Percentiles rank a stretch among this genome's conserved stretches.
phyloP scores from a whole-genome alignment of 2,888 invertebrate genomes.

The Macrostomum cliftonense region DNA sequence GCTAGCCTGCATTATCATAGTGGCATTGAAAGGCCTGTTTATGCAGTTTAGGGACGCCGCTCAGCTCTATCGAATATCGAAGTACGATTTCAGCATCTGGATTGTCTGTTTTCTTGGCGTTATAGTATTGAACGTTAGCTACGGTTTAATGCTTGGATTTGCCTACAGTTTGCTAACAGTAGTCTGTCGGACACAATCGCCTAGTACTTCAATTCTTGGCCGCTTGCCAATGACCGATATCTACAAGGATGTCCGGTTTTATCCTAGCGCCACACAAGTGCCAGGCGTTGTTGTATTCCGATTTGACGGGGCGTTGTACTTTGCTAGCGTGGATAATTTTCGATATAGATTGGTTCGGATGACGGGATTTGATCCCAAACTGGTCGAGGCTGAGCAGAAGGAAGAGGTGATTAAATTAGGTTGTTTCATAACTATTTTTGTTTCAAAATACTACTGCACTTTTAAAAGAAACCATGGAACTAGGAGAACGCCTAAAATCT shows the following conservation, averaged over 20 bases:
- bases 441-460: too few relatives aligned
- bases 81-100: slow-evolving; percentile 45
- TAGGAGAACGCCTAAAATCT: too few relatives aligned
- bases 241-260: slow-evolving; percentile 28
- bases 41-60: slow-evolving; percentile 28
- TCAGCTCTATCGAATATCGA: slow-evolving; percentile 25
- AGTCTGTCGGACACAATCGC: slow-evolving; percentile 46
- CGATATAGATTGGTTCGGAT: slow-evolving; percentile 14
- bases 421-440: too few relatives aligned
- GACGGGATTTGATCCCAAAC: slow-evolving; percentile 2
- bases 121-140: slow-evolving; percentile 56
- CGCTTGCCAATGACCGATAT: slow-evolving; percentile 37
- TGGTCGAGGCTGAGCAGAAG: too few relatives aligned
- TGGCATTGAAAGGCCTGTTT: slow-evolving; percentile 33
- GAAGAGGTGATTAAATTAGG: too few relatives aligned
- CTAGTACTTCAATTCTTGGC: slow-evolving; percentile 25
- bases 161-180: slow-evolving; percentile 54
- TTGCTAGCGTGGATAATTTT: slow-evolving; percentile 27
- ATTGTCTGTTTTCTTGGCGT: slow-evolving; percentile 56
- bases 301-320: slow-evolving; percentile 27
- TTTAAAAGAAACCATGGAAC: too few relatives aligned
- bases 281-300: slow-evolving; percentile 28
- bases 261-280: slow-evolving; percentile 11
- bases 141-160: slow-evolving; percentile 58
- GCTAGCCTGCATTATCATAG: slow-evolving; percentile 31